Base-by-base conservation (phyloP, 1,140 invertebrate species). In the Macrobrachium nipponense region DNA sequence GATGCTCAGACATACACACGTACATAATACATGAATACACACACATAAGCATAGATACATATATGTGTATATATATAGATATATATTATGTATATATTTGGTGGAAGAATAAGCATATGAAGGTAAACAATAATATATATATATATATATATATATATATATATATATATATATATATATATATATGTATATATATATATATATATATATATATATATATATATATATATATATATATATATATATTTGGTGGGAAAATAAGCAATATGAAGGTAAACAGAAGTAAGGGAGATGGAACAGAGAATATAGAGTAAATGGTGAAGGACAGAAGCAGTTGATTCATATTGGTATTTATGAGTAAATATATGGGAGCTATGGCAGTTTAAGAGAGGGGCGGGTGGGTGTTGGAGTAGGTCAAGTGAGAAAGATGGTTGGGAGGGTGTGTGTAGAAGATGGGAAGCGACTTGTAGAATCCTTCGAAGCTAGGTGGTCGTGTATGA, bases 191-290 rank as follows among this genome's bases (percentile, higher is more conserved):
- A 58, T 12, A 58, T 36, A 58, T 43, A 18, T 75, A 58, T 75
- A 58, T 75, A 58, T 76, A 58, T 76, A 58, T 76, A 58, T 76
- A 58, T 76, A 58, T 76, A 58, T 76, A 58, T 76, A 58, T 76
- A 58, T 76, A 58, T 76, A 58, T 76, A 58, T 76, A 58, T 76
- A 58, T 76, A 58, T 76, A 58, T 76, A 58, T 76, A 58, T 76
- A 58, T 76, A 58, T 76, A 58, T 51, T 18, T 73, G 27, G 4
- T 36, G 4, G 27, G 2, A 51, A 2, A 51, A 6, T 17, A 6
- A 51, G 7, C 15, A 36, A 44, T 23, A 18, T 44, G 27, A 73
- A 51, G 18, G 27, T 44, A 51, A 27, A 51, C 36, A 51, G 51
- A 23, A 73, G 68, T 36, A 51, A 73, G 70, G 51, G 27, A 73